phyloP scores from a whole-genome alignment of 2,113 vertebrate genomes.

The Atractosteus spatula region DNA sequence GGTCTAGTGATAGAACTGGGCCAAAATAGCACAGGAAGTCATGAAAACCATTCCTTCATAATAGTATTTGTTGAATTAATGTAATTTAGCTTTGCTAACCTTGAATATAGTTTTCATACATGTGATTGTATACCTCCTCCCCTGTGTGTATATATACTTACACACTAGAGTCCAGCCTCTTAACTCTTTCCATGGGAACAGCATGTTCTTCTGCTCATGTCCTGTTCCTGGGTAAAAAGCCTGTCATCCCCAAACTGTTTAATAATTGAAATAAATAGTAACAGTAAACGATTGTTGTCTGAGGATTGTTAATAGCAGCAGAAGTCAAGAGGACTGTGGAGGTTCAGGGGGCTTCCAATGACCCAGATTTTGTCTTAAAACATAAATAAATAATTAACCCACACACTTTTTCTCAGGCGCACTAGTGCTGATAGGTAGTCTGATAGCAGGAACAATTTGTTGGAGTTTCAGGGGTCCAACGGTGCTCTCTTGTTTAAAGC shows the following conservation, averaged over 20 bases:
- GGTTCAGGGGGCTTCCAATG: constrained; percentile 64
- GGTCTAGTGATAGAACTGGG: too few species aligned
- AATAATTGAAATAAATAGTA: constrained; percentile 87
- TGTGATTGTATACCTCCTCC: too few species aligned
- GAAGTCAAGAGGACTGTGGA: constrained; percentile 63
- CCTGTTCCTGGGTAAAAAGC: constrained; percentile 52
- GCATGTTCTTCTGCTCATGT: constrained; percentile 21
- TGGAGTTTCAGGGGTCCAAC: constrained; percentile 55
- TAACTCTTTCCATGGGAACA: constrained; percentile 39
- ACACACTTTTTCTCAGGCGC: constrained; percentile 73
- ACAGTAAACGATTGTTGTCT: constrained; percentile 69
- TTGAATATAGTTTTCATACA: too few species aligned
- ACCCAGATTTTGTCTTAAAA: constrained; percentile 73
- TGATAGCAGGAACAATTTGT: constrained; percentile 61
- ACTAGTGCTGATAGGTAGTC: constrained; percentile 66
- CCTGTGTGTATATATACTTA: too few species aligned
- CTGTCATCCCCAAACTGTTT: constrained; percentile 74
- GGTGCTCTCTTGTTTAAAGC: constrained; percentile 80
- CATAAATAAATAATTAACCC: constrained; percentile 71
- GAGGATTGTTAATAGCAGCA: constrained; percentile 67
- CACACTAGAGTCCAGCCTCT: background rate
- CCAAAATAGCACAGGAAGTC: too few species aligned
- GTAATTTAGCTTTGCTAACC: too few species aligned
- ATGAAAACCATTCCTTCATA: too few species aligned
- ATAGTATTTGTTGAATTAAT: too few species aligned